These are phyloP conservation scores for Macrotrachela quadricornifera DNA, from an alignment of 1,140 invertebrate species.

Conservation along the genomic window DNA sequence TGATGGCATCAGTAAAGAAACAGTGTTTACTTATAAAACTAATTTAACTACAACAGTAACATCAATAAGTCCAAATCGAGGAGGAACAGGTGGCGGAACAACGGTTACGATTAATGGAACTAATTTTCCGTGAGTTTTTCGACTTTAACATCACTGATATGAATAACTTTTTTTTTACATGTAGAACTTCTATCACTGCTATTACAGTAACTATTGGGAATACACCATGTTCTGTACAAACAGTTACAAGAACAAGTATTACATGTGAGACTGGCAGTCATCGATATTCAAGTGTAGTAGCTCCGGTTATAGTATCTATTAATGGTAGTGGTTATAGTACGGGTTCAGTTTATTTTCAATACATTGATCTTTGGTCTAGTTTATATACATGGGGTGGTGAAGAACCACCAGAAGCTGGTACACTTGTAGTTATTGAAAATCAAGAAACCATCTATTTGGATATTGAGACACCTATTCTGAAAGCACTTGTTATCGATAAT, in stretches of 20 bases:
- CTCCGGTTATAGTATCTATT: conserved; percentile 12
- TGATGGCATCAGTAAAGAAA: neutral
- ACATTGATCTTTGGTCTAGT: conserved; percentile 18
- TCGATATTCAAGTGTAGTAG: neutral
- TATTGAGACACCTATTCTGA: conserved; percentile 16
- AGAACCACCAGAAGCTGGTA: conserved; percentile 15
- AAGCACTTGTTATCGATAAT: conserved; percentile 10
- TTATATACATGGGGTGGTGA: conserved; percentile 14
- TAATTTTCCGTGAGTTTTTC: conserved; percentile 11
- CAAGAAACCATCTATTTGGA: conserved; percentile 20
- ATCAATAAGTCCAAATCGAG: conserved; percentile 10
- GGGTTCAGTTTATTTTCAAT: conserved; percentile 10
- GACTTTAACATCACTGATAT: conserved; percentile 10
- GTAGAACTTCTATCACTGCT: conserved; percentile 4
- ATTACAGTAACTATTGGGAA: conserved; percentile 1
- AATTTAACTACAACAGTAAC: conserved; percentile 5
- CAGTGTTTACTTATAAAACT: conserved; percentile 1
- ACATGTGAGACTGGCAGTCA: conserved; percentile 4
- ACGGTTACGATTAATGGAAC: conserved; percentile 12
- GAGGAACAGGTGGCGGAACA: conserved; percentile 14
- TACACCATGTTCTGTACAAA: neutral
- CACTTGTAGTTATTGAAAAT: conserved; percentile 19
- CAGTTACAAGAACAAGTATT: neutral
- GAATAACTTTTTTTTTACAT: conserved; percentile 8
- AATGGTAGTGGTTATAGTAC: conserved; percentile 11